Percentiles rank a stretch among this genome's conserved stretches.
Evolutionary conservation across 2,888 invertebrate genomes (phyloP).

Genomic region (Linnaemya vulpina): DNA sequence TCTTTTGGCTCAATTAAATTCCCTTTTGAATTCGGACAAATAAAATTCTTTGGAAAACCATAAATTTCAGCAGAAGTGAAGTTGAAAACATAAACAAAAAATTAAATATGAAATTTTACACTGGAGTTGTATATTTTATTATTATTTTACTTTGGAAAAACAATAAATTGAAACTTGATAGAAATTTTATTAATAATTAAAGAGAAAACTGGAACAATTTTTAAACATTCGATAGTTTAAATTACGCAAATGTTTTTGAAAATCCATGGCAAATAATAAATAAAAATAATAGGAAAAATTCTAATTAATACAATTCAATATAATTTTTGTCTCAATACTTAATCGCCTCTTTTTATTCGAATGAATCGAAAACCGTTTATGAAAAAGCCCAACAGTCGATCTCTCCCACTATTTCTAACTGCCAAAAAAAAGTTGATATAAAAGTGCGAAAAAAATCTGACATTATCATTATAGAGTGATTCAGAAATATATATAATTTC

Average conservation of each 20-base stretch:
- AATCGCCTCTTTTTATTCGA: too few relatives aligned
- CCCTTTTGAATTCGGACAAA: background rate
- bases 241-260: background rate
- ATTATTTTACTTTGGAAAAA: background rate
- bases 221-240: background rate
- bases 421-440: too few relatives aligned
- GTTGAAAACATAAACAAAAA: background rate
- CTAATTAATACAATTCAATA: background rate
- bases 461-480: too few relatives aligned
- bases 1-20: background rate
- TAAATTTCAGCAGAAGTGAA: background rate
- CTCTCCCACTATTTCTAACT: too few relatives aligned
- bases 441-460: too few relatives aligned
- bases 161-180: conserved; percentile 18
- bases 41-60: conserved; percentile 20
- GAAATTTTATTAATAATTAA: conserved; percentile 19
- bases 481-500: too few relatives aligned
- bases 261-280: conserved; percentile 6
- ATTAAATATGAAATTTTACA: conserved; percentile 22
- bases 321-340: too few relatives aligned
- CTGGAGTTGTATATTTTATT: conserved; percentile 4
- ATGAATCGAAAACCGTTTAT: too few relatives aligned
- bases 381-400: too few relatives aligned
- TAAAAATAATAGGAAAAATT: too few relatives aligned
- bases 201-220: background rate